These are phyloP conservation scores for Gopherus evgoodei DNA, from an alignment of 2,113 vertebrate genomes.

Conservation along the genomic window DNA sequence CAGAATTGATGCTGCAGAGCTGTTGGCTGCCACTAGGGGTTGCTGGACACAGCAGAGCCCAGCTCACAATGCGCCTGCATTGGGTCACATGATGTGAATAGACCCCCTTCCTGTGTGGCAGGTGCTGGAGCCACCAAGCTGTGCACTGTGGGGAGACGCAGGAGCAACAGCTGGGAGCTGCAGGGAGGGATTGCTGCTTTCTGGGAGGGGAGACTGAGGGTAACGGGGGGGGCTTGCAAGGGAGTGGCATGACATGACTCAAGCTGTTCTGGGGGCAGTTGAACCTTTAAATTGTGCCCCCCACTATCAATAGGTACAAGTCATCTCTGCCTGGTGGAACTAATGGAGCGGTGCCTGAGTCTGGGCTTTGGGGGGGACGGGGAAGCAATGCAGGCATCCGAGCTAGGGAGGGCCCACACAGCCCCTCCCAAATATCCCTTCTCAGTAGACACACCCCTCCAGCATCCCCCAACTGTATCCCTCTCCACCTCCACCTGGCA, in stretches of 20 bases:
- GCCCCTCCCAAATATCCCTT: background rate
- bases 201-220: background rate
- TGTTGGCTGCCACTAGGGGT: no score
- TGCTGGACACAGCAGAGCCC: background rate
- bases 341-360: background rate
- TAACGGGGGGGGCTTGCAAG: no score
- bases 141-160: background rate
- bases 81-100: background rate
- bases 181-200: background rate
- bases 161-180: background rate
- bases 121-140: background rate
- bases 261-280: background rate
- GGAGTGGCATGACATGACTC: background rate
- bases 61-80: background rate
- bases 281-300: background rate
- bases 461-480: background rate
- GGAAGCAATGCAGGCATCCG: no score
- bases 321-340: background rate
- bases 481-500: background rate
- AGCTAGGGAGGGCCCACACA: no score
- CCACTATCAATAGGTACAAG: background rate
- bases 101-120: background rate
- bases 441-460: background rate
- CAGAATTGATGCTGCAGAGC: background rate
- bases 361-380: background rate